These are phyloP conservation scores for Nomada fabriciana DNA, from an alignment of 2,888 invertebrate species.

Conservation along the genomic window DNA sequence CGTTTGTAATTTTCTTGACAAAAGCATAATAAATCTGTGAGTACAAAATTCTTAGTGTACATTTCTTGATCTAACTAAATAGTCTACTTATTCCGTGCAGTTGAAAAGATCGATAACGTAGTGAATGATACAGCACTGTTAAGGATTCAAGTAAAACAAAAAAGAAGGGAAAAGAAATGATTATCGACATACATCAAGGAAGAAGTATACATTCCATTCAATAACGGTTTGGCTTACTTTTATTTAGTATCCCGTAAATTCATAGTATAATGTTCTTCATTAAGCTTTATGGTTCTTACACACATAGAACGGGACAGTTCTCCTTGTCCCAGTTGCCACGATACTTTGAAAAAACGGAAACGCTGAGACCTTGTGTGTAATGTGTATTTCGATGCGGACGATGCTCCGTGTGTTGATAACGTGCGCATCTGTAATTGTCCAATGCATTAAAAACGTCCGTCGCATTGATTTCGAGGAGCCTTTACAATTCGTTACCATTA, in stretches of 20 bases:
- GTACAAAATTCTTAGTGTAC: neutral
- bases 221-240: slow-evolving; percentile 84
- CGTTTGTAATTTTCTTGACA: slow-evolving; percentile 21
- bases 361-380: slow-evolving; percentile 66
- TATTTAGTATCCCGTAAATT: slow-evolving; percentile 84
- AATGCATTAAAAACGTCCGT: slow-evolving; percentile 45
- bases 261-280: slow-evolving; percentile 84
- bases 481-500: slow-evolving; percentile 12
- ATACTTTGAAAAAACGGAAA: slow-evolving; percentile 78
- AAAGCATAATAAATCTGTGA: slow-evolving; percentile 27
- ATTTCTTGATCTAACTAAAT: neutral
- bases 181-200: neutral
- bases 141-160: neutral
- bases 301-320: slow-evolving; percentile 82
- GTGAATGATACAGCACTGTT: too few species aligned
- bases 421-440: slow-evolving; percentile 27
- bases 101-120: too few species aligned
- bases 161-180: neutral
- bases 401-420: slow-evolving; percentile 47
- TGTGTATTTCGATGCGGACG: slow-evolving; percentile 68
- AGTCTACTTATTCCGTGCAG: neutral
- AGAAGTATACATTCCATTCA: slow-evolving; percentile 32
- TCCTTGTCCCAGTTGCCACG: slow-evolving; percentile 77
- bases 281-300: slow-evolving; percentile 84
- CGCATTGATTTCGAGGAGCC: slow-evolving; percentile 14